Percentiles rank a stretch among this genome's conserved stretches.
Conservation (phyloP, 2,113 vertebrate species). For the Solea solea region DNA sequence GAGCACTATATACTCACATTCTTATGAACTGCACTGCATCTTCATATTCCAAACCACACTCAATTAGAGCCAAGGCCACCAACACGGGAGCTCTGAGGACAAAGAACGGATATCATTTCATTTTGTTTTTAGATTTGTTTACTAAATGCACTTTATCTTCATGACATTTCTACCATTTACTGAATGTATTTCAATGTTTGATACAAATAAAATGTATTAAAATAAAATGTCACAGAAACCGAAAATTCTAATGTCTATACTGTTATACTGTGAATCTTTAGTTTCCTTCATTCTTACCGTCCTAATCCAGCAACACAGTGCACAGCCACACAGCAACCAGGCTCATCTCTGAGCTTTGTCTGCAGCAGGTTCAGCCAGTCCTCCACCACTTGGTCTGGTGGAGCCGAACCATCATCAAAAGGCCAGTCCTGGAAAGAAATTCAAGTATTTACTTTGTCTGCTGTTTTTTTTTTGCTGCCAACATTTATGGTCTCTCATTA, state of each 20-base stretch:
- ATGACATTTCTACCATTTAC: too few species aligned
- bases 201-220: too few species aligned
- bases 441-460: background rate
- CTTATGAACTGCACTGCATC: conserved; percentile 98
- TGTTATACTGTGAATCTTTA: background rate
- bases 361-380: conserved; percentile 95
- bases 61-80: conserved; percentile 96
- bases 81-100: conserved; percentile 92
- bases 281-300: conserved; percentile 77
- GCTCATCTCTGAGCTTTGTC: conserved; percentile 92
- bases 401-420: conserved; percentile 94
- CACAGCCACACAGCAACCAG: conserved; percentile 93
- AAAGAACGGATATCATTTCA: conserved; percentile 3
- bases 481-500: background rate
- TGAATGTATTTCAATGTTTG: too few species aligned
- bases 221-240: too few species aligned
- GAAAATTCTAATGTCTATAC: too few species aligned
- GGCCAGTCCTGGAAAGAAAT: conserved; percentile 89
- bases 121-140: background rate
- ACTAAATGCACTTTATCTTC: too few species aligned
- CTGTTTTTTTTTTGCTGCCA: background rate
- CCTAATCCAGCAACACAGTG: conserved; percentile 96
- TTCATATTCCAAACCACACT: conserved; percentile 98
- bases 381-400: conserved; percentile 92
- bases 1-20: conserved; percentile 85